Base-by-base conservation (phyloP, 2,797 vertebrate species). In the Parauchenoglanis ngamensis region DNA sequence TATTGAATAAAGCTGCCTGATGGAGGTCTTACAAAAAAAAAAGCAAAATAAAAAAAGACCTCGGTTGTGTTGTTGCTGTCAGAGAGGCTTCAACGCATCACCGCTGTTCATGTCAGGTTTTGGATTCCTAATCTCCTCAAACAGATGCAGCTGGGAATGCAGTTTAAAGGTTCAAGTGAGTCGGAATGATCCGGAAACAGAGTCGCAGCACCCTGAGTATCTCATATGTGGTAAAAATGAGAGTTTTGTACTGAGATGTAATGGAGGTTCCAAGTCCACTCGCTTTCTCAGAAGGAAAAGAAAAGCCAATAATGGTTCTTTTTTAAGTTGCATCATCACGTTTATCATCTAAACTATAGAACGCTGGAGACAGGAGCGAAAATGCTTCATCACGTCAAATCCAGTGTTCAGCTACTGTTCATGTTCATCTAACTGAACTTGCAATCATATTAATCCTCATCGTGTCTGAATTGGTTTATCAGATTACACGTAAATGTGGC, bases 1-100 rank as follows among this genome's bases (percentile, higher is more conserved):
- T 92, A 92, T 93, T 68, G 86, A 94, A 88, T 91, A 92, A 85
- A 80, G 61, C 56, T 78, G 56, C 17, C 10, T 89, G 90, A 73
- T 40, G 12, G 4, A 77, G 46, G 73, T 28, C 49, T 49, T 25
- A 49, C 4, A 31, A 40, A 19, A 40, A 72, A 40, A 7, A 70
- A 40, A 19, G 19, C 6, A 21, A 70, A 70, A 25, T 75, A 6
- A 46, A 25, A 25, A 73, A 73, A 49, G 70, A 25, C 21, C 21
- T 73, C 0, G 21, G 13, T 25, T 44, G 3, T 44, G 19, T 8
- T 23, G 68, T 23, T 10, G 68, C 70, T 46, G 21, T 73, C 70
- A 13, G 21, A 46, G 40, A 0, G 10, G 11, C 70, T 76, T 76
- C 73, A 76, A 11, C 11, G 12, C 23, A n/a, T 49, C 46, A 3